Conservation (phyloP, 2,113 vertebrate species). For the Takifugu bimaculatus region DNA sequence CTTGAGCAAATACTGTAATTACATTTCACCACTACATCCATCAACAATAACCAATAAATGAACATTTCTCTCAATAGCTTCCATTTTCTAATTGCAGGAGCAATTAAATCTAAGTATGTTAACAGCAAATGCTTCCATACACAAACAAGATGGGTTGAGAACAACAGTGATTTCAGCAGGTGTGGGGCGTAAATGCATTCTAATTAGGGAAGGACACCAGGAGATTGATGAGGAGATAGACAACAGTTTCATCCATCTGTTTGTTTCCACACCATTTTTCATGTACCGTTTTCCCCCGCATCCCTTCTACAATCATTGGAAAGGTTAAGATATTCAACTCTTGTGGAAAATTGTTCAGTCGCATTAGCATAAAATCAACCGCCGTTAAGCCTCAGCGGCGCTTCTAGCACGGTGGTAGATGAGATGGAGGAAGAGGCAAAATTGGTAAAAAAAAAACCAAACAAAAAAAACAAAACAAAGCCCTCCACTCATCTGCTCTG, state of each 20-base stretch:
- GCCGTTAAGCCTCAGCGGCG: conserved; percentile 33
- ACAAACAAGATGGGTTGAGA: conserved; percentile 43
- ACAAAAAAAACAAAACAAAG: neutral
- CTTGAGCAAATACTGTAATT: neutral
- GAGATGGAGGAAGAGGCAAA: conserved; percentile 12
- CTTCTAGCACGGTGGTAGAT: conserved; percentile 14
- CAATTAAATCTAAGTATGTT: conserved; percentile 26
- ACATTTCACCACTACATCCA: neutral
- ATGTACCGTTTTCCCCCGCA: conserved; percentile 14
- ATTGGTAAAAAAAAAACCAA: neutral
- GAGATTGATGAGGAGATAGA: conserved; percentile 45
- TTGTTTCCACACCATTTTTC: conserved; percentile 30
- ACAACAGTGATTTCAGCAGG: conserved; percentile 41
- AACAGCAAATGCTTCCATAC: conserved; percentile 29
- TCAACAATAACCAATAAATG: neutral
- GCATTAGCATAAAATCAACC: conserved; percentile 30
- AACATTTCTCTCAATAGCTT: neutral
- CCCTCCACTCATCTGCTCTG: conserved; percentile 19
- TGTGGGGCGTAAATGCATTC: conserved; percentile 26
- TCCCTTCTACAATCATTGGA: conserved; percentile 39
- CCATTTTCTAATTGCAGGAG: neutral
- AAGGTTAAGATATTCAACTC: conserved; percentile 52
- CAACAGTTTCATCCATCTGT: conserved; percentile 41
- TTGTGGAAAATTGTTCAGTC: conserved; percentile 45
- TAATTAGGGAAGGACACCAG: conserved; percentile 46